Evolutionary conservation across 2,888 invertebrate species (phyloP).

Genomic region (Pyrrhia umbra): DNA sequence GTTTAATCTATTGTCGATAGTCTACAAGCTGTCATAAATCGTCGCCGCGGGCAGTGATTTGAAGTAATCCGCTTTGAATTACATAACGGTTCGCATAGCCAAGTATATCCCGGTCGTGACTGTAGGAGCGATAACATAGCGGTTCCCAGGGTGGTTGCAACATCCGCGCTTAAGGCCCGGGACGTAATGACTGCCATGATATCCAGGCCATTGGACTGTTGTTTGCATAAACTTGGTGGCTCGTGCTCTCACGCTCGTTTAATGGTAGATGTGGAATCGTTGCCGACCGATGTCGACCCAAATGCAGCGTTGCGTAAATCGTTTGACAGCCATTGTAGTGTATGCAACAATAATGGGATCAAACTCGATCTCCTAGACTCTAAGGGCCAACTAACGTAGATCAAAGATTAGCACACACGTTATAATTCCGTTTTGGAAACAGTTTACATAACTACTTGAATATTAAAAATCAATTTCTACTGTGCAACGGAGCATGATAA

Average conservation of each 20-base stretch:
- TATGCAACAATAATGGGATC: slow-evolving; percentile 45
- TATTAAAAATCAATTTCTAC: slow-evolving; percentile 37
- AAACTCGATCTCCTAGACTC: slow-evolving; percentile 39
- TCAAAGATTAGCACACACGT: slow-evolving; percentile 26
- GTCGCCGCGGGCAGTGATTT: slow-evolving; percentile 75
- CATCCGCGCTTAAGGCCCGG: slow-evolving; percentile 68
- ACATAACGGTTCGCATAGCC: slow-evolving; percentile 73
- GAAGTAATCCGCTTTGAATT: slow-evolving; percentile 75
- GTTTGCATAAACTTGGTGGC: slow-evolving; percentile 81
- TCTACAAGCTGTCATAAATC: slow-evolving; percentile 77
- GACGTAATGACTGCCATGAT: slow-evolving; percentile 81
- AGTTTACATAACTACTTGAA: slow-evolving; percentile 37
- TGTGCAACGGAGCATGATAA: slow-evolving; percentile 27
- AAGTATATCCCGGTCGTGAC: slow-evolving; percentile 82
- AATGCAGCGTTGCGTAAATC: slow-evolving; percentile 71
- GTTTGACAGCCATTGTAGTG: slow-evolving; percentile 68
- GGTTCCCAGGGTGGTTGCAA: slow-evolving; percentile 82
- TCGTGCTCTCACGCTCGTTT: slow-evolving; percentile 79
- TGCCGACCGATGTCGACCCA: slow-evolving; percentile 71
- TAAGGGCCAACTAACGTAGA: slow-evolving; percentile 24
- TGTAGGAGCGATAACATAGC: slow-evolving; percentile 69
- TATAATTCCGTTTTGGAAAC: slow-evolving; percentile 31
- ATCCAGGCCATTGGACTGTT: slow-evolving; percentile 78
- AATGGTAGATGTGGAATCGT: slow-evolving; percentile 65
- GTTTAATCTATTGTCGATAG: slow-evolving; percentile 59